Conservation (phyloP, 2,888 invertebrate species). For the Torymus texanus region DNA sequence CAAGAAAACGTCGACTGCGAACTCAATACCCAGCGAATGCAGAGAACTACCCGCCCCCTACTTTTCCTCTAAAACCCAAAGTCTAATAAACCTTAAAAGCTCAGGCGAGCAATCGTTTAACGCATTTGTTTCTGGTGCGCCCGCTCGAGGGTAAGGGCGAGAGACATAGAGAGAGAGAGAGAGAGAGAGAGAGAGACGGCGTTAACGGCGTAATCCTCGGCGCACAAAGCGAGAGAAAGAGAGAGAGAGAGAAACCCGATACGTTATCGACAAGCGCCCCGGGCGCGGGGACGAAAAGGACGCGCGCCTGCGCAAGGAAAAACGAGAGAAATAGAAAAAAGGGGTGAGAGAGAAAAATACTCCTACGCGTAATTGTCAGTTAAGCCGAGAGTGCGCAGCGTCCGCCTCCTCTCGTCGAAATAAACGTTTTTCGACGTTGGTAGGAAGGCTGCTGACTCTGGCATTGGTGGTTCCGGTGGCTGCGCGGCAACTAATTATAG, state of each 20-base stretch:
- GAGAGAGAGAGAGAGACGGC: conserved; percentile 25
- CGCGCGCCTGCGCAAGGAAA: neutral
- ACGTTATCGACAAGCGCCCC: conserved; percentile 40
- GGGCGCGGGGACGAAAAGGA: conserved; percentile 40
- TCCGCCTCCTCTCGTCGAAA: conserved; percentile 14
- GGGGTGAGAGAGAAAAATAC: conserved; percentile 20
- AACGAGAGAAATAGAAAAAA: neutral
- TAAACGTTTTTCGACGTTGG: conserved; percentile 27
- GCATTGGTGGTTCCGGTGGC: neutral
- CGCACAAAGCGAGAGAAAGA: conserved; percentile 23
- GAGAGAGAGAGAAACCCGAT: neutral
- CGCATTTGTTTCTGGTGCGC: conserved; percentile 29
- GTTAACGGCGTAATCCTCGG: conserved; percentile 41
- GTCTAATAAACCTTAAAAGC: conserved; percentile 48
- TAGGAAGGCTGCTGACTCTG: neutral
- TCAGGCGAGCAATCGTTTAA: conserved; percentile 23
- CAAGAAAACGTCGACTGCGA: conserved; percentile 12
- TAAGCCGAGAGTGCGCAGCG: conserved; percentile 10
- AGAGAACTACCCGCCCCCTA: neutral
- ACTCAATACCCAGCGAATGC: conserved; percentile 5
- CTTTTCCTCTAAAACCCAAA: conserved; percentile 1
- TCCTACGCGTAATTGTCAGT: conserved; percentile 39
- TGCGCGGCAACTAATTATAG: conserved; percentile 20
- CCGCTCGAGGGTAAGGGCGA: neutral
- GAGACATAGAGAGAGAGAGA: neutral